Evolutionary conservation across 1,140 invertebrate species (phyloP).

Genomic region (Drosophila funebris): DNA sequence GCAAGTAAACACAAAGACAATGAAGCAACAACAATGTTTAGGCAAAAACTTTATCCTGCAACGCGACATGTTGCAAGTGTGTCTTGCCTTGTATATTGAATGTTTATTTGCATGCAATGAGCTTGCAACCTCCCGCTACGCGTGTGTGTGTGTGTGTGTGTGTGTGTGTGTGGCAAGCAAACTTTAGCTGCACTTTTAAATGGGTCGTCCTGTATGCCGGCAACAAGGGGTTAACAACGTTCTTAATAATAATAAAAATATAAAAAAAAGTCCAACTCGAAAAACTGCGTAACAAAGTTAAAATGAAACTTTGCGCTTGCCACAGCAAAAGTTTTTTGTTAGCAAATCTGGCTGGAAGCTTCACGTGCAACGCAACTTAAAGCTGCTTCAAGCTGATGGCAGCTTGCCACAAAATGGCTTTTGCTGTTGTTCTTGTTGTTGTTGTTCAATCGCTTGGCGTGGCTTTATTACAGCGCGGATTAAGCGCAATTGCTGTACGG

Average conservation of each 20-base stretch:
- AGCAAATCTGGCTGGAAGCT: conserved; percentile 12
- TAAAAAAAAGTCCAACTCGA: conserved; percentile 1
- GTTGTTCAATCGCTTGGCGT: not conserved
- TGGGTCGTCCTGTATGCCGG: conserved; percentile 39
- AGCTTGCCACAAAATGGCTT: conserved; percentile 24
- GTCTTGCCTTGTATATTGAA: conserved; percentile 66
- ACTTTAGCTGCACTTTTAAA: conserved; percentile 39
- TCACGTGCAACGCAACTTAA: conserved; percentile 15
- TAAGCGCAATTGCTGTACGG: conserved; percentile 7
- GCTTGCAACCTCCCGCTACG: conserved; percentile 10
- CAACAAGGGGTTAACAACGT: conserved; percentile 68
- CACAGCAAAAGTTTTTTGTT: conserved; percentile 56
- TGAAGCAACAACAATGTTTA: conserved; percentile 5
- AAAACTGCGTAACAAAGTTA: conserved; percentile 75
- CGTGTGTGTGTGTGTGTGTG: conserved; percentile 3
- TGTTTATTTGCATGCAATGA: conserved; percentile 77
- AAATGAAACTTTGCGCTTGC: conserved; percentile 62
- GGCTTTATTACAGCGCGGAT: conserved; percentile 20
- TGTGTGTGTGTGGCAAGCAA: conserved; percentile 33
- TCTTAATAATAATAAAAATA: conserved; percentile 71
- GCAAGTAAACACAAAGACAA: not conserved
- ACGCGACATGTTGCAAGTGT: conserved; percentile 36
- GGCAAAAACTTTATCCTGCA: conserved; percentile 36
- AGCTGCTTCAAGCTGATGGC: conserved; percentile 5
- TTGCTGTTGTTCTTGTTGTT: not conserved